A percentile compares a stretch with the other conserved stretches of the same genome.
Evolutionary conservation across 2,113 vertebrate genomes (phyloP).

Genomic region (Ptychochromis oligacanthus): DNA sequence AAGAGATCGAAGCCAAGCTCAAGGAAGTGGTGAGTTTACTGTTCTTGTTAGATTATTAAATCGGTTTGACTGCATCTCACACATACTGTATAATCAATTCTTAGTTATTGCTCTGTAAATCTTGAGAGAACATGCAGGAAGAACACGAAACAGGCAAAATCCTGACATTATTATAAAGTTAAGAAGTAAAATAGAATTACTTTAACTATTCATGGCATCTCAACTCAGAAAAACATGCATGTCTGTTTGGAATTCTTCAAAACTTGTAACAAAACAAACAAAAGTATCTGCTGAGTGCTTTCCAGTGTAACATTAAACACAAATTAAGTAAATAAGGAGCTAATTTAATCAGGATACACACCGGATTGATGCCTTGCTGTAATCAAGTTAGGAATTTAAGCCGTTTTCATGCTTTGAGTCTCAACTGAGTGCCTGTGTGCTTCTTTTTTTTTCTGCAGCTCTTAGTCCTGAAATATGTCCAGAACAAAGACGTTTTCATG

Average conservation of each 20-base stretch:
- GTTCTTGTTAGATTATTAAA: background rate
- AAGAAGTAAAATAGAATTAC: background rate
- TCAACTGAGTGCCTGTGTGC: background rate
- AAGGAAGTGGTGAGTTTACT: slow-evolving; percentile 94
- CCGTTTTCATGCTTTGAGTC: background rate
- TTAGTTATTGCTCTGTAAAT: background rate
- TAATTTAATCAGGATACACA: no score
- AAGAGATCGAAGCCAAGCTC: slow-evolving; percentile 98
- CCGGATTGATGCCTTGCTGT: accelerated
- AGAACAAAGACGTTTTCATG: slow-evolving; percentile 99
- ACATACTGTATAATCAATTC: background rate
- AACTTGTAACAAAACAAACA: background rate
- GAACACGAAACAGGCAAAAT: background rate
- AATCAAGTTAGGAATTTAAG: no score
- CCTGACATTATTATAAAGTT: background rate
- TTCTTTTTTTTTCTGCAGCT: slow-evolving; percentile 79
- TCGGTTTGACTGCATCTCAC: accelerated
- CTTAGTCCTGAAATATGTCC: slow-evolving; percentile 97
- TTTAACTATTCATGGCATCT: background rate
- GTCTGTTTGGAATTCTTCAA: background rate
- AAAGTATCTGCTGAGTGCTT: background rate
- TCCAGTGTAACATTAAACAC: background rate
- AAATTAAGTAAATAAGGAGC: no score
- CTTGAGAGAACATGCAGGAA: background rate
- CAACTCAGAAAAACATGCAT: accelerated